A percentile compares a stretch with the other conserved stretches of the same genome.
phyloP scores from a whole-genome alignment of 2,113 vertebrate species.

The Ailuropoda melanoleuca region DNA sequence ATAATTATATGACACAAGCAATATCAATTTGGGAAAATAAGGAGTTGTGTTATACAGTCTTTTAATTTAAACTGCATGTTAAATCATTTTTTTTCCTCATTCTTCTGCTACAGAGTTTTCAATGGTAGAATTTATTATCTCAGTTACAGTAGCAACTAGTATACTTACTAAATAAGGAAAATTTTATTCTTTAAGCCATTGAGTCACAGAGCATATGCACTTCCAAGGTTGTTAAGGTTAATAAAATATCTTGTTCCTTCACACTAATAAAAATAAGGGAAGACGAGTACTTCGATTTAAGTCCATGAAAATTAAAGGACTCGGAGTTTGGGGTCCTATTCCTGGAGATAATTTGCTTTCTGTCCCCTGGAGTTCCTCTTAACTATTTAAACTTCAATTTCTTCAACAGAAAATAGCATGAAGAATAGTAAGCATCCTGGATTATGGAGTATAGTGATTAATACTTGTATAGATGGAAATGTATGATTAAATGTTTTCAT shows the following conservation, averaged over 20 bases:
- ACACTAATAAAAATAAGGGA: not conserved
- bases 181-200: not conserved
- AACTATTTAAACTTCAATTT: not conserved
- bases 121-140: slow-evolving; percentile 1
- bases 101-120: slow-evolving; percentile 22
- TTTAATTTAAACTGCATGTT: slow-evolving; percentile 16
- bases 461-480: not conserved
- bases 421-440: not conserved
- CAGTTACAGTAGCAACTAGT: not conserved
- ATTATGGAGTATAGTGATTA: not conserved
- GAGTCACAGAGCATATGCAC: not conserved
- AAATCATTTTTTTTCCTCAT: not conserved
- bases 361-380: not conserved
- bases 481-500: not conserved
- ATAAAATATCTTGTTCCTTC: not conserved
- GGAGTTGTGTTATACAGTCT: not conserved
- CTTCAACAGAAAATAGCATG: not conserved
- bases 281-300: not conserved
- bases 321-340: not conserved
- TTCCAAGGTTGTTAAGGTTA: not conserved
- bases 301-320: not conserved
- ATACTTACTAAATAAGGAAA: not conserved
- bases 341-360: slow-evolving; percentile 4
- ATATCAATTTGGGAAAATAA: not conserved
- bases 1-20: not conserved